phyloP scores from a whole-genome alignment of 2,797 vertebrate species.

The Benthosema pterotum region DNA sequence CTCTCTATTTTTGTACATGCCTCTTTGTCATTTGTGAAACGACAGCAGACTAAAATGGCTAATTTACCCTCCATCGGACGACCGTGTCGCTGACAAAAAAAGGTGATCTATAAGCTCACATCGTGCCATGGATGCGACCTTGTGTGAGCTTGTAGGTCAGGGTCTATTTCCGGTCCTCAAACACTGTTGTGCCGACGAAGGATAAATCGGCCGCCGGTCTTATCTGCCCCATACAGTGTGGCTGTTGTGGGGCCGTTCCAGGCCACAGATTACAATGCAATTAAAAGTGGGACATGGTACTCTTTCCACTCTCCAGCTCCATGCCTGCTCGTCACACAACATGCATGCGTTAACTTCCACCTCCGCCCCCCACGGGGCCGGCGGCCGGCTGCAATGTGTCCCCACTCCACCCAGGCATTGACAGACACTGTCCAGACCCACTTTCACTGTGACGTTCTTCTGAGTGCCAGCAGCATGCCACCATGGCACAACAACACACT shows the following conservation, averaged over 20 bases:
- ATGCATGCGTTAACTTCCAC: too few relatives aligned
- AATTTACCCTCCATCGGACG: neutral
- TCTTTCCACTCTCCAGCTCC: too few relatives aligned
- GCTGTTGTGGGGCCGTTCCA: slow-evolving; percentile 30
- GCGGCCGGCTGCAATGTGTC: neutral
- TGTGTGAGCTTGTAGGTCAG: too few relatives aligned
- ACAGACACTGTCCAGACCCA: slow-evolving; percentile 8
- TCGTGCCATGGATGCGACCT: neutral
- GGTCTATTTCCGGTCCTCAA: too few relatives aligned
- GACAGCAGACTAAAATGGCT: neutral
- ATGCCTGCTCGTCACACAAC: too few relatives aligned
- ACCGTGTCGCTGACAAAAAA: too few relatives aligned
- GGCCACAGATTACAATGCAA: slow-evolving; percentile 28
- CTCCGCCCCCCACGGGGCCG: too few relatives aligned
- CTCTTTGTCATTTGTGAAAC: too few relatives aligned
- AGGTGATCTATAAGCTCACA: neutral
- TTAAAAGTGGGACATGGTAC: slow-evolving; percentile 5
- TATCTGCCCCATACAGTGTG: slow-evolving; percentile 26
- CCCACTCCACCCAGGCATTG: neutral
- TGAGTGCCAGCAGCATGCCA: neutral
- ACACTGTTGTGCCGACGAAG: too few relatives aligned
- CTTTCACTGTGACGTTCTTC: neutral
- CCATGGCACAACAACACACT: too few relatives aligned
- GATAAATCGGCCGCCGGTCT: neutral
- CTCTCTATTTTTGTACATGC: neutral